Evolutionary conservation across 1,140 invertebrate genomes (phyloP).

Genomic region (Drosophila mojavensis): DNA sequence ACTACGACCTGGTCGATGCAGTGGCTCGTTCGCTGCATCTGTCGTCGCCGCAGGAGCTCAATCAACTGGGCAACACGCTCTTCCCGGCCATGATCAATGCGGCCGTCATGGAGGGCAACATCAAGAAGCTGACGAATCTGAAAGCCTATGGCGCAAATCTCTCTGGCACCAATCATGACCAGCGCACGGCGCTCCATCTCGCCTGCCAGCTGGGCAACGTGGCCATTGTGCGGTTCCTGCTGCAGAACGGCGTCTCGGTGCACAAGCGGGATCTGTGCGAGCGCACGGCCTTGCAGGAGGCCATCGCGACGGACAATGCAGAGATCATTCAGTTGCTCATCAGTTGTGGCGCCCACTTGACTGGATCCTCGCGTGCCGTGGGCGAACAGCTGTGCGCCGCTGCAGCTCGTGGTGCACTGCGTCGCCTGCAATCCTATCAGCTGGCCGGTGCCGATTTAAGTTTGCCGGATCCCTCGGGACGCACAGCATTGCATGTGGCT

Average conservation of each 20-base stretch:
- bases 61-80: constrained; percentile 89
- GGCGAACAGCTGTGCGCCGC: constrained; percentile 87
- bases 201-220: constrained; percentile 90
- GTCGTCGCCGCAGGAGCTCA: constrained; percentile 88
- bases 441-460: constrained; percentile 88
- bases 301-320: constrained; percentile 87
- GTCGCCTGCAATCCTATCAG: constrained; percentile 86
- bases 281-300: constrained; percentile 87
- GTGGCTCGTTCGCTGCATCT: constrained; percentile 88
- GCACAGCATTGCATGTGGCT: constrained; percentile 87
- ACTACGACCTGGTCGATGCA: constrained; percentile 86
- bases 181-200: constrained; percentile 92
- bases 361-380: constrained; percentile 84
- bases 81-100: constrained; percentile 91
- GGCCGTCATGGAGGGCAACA: constrained; percentile 88
- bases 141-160: constrained; percentile 89
- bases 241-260: constrained; percentile 93
- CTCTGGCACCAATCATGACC: constrained; percentile 90
- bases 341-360: constrained; percentile 88
- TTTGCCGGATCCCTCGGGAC: constrained; percentile 86
- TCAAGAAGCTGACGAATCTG: constrained; percentile 85
- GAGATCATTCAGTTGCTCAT: constrained; percentile 87
- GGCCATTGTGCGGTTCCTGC: constrained; percentile 89
- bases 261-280: constrained; percentile 87
- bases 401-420: constrained; percentile 86